These are phyloP conservation scores for Drosophila engyochracea DNA, from an alignment of 2,888 invertebrate genomes.

Conservation along the genomic window DNA sequence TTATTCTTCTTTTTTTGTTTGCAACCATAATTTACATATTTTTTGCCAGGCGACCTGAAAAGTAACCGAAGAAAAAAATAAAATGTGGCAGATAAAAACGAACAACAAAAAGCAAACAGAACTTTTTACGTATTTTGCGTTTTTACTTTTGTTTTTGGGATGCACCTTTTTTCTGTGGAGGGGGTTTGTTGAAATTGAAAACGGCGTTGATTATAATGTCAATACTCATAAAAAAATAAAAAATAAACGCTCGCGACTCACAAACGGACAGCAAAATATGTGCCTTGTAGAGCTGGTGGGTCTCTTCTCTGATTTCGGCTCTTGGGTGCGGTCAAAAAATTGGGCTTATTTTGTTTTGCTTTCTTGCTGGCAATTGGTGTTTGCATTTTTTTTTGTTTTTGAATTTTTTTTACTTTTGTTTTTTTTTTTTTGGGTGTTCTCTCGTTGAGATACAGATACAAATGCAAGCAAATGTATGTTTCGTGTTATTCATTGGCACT, in stretches of 20 bases:
- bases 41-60: constrained; percentile 63
- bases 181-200: constrained; percentile 74
- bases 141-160: constrained; percentile 47
- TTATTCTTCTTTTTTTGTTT: constrained; percentile 19
- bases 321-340: constrained; percentile 71
- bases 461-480: constrained; percentile 73
- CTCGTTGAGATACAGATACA: constrained; percentile 54
- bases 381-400: constrained; percentile 24
- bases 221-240: constrained; percentile 70
- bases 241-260: constrained; percentile 22
- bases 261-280: constrained; percentile 20
- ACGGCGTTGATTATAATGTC: constrained; percentile 82
- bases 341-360: constrained; percentile 65
- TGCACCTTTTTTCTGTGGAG: constrained; percentile 59
- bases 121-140: constrained; percentile 53
- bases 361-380: constrained; percentile 36
- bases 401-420: constrained; percentile 3
- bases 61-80: constrained; percentile 41
- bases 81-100: constrained; percentile 55
- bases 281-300: constrained; percentile 35
- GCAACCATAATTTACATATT: constrained; percentile 73
- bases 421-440: constrained; percentile 31
- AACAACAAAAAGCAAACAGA: constrained; percentile 64
- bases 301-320: constrained; percentile 15
- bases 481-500: constrained; percentile 75